Evolutionary conservation across 2,797 vertebrate species (phyloP), one percentile per base, ranked within the genome.

Genomic region (Pogonophryne albipinna): DNA sequence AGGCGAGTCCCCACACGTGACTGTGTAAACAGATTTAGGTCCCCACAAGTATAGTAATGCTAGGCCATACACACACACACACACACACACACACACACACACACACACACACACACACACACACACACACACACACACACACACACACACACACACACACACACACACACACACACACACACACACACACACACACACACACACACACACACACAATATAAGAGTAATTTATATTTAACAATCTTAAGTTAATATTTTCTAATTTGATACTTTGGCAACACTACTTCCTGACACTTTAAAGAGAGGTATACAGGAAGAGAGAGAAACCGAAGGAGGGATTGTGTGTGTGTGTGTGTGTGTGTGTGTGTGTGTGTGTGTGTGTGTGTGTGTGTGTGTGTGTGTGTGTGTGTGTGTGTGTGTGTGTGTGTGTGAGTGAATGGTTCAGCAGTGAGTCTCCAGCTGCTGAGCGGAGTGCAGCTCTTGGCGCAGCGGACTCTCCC

Each of bases 391-490:
- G 49, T 49, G 34, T 9, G 17, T n/a, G 57, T 49, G 53, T 46
- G 67, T 77, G 19, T 72, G 69, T 77, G 19, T 72, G 69, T 77
- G 19, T 72, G 69, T 76, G 19, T 72, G 69, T 76, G 19, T 72
- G 69, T 76, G 19, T 71, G 69, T 76, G 19, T 72, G 69, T 2
- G 20, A 2, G 20, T 2, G 20, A 23, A 80, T 82, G 69, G 57
- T 76, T 82, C 49, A 53, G 76, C 85, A 87, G 85, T 89, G 71
- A 89, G 66, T 84, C 74, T 86, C 80, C 86, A 87, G 87, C 89
- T 88, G 86, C 81, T 69, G 87, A 82, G 85, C 80, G 74, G 84
- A 85, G 76, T 27, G 84, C 70, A 86, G 80, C 77, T 66, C 74
- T 23, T 44, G 17, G 70, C 19, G 2, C 58, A 58, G 55, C 42